phyloP scores from a whole-genome alignment of 2,797 vertebrate species.

The Anisognathus igniventris region DNA sequence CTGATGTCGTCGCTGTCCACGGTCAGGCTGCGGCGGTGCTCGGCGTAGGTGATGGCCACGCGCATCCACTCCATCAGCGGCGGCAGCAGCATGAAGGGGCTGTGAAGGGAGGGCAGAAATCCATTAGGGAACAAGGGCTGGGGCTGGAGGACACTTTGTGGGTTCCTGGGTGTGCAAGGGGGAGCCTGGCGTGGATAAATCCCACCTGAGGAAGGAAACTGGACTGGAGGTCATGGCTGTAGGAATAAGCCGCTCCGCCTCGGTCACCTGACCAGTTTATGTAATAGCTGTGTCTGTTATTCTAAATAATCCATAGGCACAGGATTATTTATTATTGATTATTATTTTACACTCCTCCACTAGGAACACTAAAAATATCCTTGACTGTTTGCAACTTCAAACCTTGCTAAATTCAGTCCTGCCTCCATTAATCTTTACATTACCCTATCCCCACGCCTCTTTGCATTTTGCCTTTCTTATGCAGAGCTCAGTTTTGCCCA shows the following conservation, averaged over 20 bases:
- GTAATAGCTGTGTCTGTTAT: background rate
- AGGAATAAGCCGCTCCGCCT: background rate
- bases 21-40: slow-evolving; percentile 91
- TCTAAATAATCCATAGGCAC: background rate
- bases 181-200: background rate
- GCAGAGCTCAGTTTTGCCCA: background rate
- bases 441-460: fast-evolving
- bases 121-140: fast-evolving
- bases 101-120: slow-evolving; percentile 11
- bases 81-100: slow-evolving; percentile 92
- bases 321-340: background rate
- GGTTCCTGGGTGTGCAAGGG: background rate
- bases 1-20: slow-evolving; percentile 96
- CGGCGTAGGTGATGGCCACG: slow-evolving; percentile 92
- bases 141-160: fast-evolving
- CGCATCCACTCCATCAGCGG: slow-evolving; percentile 99
- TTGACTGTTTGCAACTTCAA: background rate
- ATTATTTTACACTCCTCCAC: fast-evolving
- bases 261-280: background rate
- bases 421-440: background rate
- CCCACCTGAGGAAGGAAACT: background rate
- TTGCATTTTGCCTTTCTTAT: background rate
- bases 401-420: background rate
- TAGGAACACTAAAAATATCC: background rate
- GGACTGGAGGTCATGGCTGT: background rate